These are phyloP conservation scores for Eremophila alpestris DNA, from an alignment of 2,797 vertebrate genomes.

Conservation along the genomic window DNA sequence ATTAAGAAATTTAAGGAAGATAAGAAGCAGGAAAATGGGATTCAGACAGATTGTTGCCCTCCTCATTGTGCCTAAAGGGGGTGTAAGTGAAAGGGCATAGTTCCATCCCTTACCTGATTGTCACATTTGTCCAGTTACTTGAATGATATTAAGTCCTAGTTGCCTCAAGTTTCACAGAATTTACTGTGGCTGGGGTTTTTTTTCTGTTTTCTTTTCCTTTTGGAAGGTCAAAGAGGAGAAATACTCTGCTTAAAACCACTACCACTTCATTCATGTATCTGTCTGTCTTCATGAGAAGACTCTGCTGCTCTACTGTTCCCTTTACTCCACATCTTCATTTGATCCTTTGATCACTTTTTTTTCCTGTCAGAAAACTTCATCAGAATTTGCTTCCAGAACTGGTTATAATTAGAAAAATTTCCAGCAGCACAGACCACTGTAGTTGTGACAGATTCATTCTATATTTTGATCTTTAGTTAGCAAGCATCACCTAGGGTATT, in stretches of 20 bases:
- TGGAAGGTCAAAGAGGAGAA: background rate
- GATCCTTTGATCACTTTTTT: background rate
- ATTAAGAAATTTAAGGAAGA: background rate
- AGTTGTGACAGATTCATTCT: background rate
- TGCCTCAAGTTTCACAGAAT: background rate
- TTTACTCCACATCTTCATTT: background rate
- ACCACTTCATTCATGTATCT: background rate
- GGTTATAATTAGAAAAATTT: background rate
- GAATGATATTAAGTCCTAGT: background rate
- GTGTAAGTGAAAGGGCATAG: background rate
- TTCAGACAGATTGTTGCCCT: background rate
- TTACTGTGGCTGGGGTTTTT: background rate
- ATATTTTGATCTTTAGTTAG: background rate
- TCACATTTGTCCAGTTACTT: background rate
- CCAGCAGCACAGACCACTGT: background rate
- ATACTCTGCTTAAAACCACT: background rate
- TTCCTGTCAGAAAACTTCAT: background rate
- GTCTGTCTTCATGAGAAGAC: background rate
- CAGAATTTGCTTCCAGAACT: background rate
- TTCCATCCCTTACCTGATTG: background rate
- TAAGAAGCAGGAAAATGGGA: background rate
- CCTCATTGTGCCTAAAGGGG: background rate
- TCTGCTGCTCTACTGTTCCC: background rate
- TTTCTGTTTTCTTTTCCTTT: background rate
- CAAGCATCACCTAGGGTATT: background rate